Evolutionary conservation across 2,888 invertebrate genomes (phyloP), one percentile per base, ranked within the genome.

Genomic region (Drosophila merina): DNA sequence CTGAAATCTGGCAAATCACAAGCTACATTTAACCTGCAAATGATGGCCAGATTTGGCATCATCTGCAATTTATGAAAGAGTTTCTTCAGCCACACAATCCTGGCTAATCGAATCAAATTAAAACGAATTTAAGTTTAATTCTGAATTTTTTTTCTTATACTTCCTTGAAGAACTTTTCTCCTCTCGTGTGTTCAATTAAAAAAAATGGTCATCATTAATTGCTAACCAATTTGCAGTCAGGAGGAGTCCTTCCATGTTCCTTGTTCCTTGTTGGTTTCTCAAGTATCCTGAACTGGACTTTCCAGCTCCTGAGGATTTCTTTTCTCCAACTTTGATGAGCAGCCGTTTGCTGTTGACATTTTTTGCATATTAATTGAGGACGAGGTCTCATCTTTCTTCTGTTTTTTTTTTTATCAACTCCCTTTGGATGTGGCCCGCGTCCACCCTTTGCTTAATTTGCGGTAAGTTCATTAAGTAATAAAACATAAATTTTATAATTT

Each of bases 391-490:
- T 58, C 67, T 38, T 51, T 63, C 44, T 44, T 58, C 58, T 38
- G 45, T 20, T 54, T 74, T 42, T 36, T 42, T 36, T 36, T 12
- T 12, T n/a, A 6, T 42, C 70, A 42, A 26, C 45, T 10, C 58
- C 55, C 58, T 66, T 56, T 50, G 26, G 48, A 49, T 14, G 40
- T 26, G 14, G 40, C 48, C 55, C 49, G 26, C 25, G 67, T 62
- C 63, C 77, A 74, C 74, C 77, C 80, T 88, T 77, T 75, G 73
- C 76, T 84, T 86, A 87, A 88, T 84, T 89, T 89, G 85, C 83
- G 86, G 84, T 81, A 86, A 89, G 88, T 89, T 89, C 86, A 90
- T 89, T 89, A 89, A 89, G 80, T 89, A 89, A 89, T 89, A 88
- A 89, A 89, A 88, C 86, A 89, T 88, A 76, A 85, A 83, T 77